A percentile compares a stretch with the other conserved stretches of the same genome.
Evolutionary conservation across 2,113 vertebrate species (phyloP).

Genomic region (Atlantisia rogersi): DNA sequence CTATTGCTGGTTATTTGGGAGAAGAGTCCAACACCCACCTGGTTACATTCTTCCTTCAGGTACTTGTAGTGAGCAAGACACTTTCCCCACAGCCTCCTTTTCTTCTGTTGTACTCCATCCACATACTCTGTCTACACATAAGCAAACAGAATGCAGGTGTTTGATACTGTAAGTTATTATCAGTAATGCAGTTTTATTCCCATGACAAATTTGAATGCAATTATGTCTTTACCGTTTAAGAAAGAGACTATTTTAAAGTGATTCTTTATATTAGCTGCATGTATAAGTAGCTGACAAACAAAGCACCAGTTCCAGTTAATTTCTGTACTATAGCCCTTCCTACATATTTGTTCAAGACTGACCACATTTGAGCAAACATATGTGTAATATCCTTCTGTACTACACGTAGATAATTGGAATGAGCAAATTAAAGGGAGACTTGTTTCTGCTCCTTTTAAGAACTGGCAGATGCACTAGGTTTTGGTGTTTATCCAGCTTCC

Average conservation of each 20-base stretch:
- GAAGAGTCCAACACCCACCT: too few species aligned
- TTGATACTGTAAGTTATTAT: neutral
- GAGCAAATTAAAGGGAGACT: neutral
- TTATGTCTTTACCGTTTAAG: neutral
- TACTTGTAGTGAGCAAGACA: too few species aligned
- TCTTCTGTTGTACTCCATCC: neutral
- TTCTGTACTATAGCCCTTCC: neutral
- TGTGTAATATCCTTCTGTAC: neutral
- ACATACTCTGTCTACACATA: neutral
- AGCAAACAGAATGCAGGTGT: neutral
- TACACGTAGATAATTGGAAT: neutral
- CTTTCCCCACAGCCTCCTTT: too few species aligned
- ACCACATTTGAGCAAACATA: neutral
- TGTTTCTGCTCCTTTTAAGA: neutral
- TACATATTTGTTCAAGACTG: neutral
- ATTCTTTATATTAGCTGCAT: neutral
- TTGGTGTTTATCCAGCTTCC: neutral
- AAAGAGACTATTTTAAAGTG: neutral
- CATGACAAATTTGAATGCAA: neutral
- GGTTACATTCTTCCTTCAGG: too few species aligned
- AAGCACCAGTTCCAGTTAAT: neutral
- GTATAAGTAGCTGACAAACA: neutral
- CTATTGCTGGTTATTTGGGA: too few species aligned
- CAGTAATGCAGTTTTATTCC: neutral
- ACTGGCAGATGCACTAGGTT: neutral